Conservation (phyloP, 2,888 invertebrate genomes). For the Sphecodes monilicornis region DNA sequence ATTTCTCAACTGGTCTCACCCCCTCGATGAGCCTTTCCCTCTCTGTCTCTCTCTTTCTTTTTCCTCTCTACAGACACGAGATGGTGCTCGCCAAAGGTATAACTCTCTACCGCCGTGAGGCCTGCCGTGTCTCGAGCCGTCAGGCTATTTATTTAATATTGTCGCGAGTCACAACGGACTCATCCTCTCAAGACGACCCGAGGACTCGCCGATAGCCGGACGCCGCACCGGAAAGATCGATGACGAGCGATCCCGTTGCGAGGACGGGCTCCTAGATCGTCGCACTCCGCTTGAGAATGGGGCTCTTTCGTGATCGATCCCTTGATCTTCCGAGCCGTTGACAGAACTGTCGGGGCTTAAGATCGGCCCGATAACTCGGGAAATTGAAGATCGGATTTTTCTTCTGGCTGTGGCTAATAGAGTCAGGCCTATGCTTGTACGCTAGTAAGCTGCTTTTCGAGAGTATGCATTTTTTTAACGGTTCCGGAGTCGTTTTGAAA, state of each 20-base stretch:
- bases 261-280: not conserved
- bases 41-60: not conserved
- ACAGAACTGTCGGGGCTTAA: not conserved
- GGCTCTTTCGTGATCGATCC: not conserved
- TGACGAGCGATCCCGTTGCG: conserved; percentile 40
- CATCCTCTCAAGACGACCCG: conserved; percentile 6
- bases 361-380: not conserved
- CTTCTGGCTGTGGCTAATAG: not conserved
- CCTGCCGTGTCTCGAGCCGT: conserved; percentile 64
- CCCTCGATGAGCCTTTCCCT: not conserved
- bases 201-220: conserved; percentile 19
- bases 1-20: conserved; percentile 74
- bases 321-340: not conserved
- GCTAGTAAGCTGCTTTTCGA: not conserved
- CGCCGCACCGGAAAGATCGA: conserved; percentile 61
- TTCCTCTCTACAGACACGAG: not conserved
- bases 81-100: not conserved
- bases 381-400: not conserved
- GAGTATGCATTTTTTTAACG: not conserved
- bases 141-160: conserved; percentile 79
- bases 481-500: not conserved
- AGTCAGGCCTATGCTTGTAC: too few species aligned
- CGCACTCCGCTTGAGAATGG: not conserved
- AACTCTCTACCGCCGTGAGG: conserved; percentile 23
- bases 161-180: conserved; percentile 70